These are phyloP conservation scores for Agrotis clavis DNA, from an alignment of 2,888 invertebrate species.

Conservation along the genomic window DNA sequence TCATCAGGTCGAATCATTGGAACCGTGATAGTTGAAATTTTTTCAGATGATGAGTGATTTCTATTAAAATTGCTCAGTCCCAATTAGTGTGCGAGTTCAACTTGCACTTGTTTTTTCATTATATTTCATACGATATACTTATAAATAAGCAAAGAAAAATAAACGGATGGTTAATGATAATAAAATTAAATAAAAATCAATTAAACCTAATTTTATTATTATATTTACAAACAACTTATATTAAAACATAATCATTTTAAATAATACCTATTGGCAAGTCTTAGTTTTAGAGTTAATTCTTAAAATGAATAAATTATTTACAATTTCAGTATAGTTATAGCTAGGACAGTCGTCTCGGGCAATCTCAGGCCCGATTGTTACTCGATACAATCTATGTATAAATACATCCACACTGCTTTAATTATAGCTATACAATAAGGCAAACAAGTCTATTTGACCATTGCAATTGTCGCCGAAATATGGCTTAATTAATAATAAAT, in stretches of 20 bases:
- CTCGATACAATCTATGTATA: background rate
- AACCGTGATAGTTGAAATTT: too few relatives aligned
- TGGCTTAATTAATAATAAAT: background rate
- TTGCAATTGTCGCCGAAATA: background rate
- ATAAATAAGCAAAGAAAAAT: too few relatives aligned
- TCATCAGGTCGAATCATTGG: too few relatives aligned
- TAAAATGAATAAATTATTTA: constrained; percentile 40
- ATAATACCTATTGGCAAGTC: constrained; percentile 40
- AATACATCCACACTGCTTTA: too few relatives aligned
- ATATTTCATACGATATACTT: too few relatives aligned
- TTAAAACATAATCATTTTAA: constrained; percentile 12
- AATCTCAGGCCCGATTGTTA: constrained; percentile 1
- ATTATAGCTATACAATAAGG: too few relatives aligned
- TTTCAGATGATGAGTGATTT: too few relatives aligned
- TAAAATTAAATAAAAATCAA: constrained; percentile 23
- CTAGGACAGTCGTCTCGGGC: constrained; percentile 12
- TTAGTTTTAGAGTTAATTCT: constrained; percentile 39
- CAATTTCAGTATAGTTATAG: background rate
- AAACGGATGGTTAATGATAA: background rate
- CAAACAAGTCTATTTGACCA: too few relatives aligned
- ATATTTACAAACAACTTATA: constrained; percentile 39
- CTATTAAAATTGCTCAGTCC: too few relatives aligned
- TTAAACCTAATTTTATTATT: constrained; percentile 25
- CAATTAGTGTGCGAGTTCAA: too few relatives aligned
- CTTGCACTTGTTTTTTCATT: too few relatives aligned